Base-by-base conservation (phyloP, 1,140 invertebrate genomes). In the Nasonia vitripennis region DNA sequence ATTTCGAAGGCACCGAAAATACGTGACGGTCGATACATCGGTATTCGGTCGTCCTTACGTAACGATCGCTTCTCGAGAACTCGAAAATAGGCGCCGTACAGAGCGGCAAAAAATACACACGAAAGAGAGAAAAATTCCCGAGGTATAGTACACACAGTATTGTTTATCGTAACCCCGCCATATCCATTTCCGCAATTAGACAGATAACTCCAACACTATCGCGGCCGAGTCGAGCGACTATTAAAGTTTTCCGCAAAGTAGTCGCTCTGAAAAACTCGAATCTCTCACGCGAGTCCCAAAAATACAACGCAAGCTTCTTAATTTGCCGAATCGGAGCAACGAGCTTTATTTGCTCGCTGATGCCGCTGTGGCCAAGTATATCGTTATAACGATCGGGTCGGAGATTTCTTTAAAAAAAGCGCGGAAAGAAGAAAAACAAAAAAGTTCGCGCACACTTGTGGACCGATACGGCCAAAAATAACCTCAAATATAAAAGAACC, bases 401-500 rank as follows among this genome's bases (percentile, higher is more conserved):
- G 1, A 62, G 7, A 62, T 5, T 27, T 27, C 7, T 17, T 71
- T n/a, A n/a, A 27, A 31, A 27, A n/a, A 71, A 0, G 31, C 3
- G 31, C 34, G n/a, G 2, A 67, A 67, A 67, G 62, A 31, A 2
- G 68, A 71, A 71, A 34, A 34, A 71, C 20, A 34, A 27, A 71
- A 12, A 71, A 71, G 12, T 34, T 4, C 2, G 10, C 51, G 10
- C 31, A 34, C 68, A 31, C 68, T 71, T 34, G 68, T 71, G 23
- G 27, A 27, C 23, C 23, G 68, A 71, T 27, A 71, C 4, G 34
- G 2, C 68, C 68, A 51, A 73, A 81, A 73, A 73, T 73, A 81
- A 81, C 14, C 41, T 81, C 14, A 31, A 71, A 81, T 20, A n/a
- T n/a, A 41, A 51, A 48, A 51, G 37, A 3, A 3, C 7, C 0